These are phyloP conservation scores for Lateolabrax maculatus DNA, from an alignment of 2,797 vertebrate species.

Conservation along the genomic window DNA sequence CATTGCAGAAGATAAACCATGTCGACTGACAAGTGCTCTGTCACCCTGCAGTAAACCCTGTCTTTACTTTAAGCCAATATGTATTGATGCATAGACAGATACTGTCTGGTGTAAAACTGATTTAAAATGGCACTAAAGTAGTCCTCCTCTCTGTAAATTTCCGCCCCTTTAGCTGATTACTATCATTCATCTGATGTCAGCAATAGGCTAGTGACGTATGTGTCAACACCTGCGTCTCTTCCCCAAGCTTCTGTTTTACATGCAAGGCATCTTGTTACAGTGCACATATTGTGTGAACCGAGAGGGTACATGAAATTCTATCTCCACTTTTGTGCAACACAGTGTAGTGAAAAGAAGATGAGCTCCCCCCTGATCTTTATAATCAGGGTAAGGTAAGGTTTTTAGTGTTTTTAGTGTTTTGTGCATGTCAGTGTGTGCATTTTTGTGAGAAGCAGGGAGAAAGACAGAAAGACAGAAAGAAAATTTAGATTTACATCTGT, in stretches of 20 bases:
- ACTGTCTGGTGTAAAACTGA: background rate
- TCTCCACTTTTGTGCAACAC: constrained; percentile 41
- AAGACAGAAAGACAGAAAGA: background rate
- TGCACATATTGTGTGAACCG: constrained; percentile 39
- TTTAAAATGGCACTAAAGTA: background rate
- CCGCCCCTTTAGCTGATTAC: constrained; percentile 4
- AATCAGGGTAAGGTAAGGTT: constrained; percentile 3
- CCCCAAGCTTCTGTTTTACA: constrained; percentile 26
- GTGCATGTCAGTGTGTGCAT: background rate
- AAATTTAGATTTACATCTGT: background rate
- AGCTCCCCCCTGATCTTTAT: constrained; percentile 9
- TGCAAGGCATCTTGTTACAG: constrained; percentile 56
- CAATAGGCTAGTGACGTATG: background rate
- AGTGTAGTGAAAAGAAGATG: constrained; percentile 18
- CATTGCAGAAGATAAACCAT: background rate
- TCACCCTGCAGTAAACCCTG: background rate
- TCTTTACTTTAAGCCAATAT: background rate
- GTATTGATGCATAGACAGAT: background rate
- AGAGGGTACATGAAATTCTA: constrained; percentile 59
- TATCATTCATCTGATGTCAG: constrained; percentile 17
- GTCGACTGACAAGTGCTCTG: background rate
- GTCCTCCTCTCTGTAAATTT: background rate
- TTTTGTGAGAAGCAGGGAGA: background rate
- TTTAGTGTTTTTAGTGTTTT: background rate
- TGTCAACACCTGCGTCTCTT: constrained; percentile 14